Conservation (phyloP, 2,797 vertebrate species). For the Acanthopagrus latus region DNA sequence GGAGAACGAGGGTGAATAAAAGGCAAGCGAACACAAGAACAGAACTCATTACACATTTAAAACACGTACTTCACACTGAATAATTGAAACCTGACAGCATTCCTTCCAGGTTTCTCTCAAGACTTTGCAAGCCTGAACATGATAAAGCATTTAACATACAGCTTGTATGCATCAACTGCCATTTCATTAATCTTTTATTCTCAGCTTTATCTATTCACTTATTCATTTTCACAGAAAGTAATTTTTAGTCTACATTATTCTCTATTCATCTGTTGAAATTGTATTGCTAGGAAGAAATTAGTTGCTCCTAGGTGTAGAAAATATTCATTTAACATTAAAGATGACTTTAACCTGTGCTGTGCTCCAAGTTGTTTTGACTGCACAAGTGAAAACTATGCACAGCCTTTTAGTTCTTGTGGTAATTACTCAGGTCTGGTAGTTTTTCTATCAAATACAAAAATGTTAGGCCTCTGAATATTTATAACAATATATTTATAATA, state of each 20-base stretch:
- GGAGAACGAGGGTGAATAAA: constrained; percentile 2
- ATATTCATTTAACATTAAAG: not conserved
- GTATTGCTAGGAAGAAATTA: not conserved
- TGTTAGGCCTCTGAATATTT: too few species aligned
- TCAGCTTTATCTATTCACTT: constrained; percentile 1
- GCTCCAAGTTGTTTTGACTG: too few species aligned
- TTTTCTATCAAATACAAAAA: too few species aligned
- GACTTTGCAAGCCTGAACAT: constrained; percentile 32
- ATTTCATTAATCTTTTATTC: constrained; percentile 40
- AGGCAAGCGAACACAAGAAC: constrained; percentile 8
- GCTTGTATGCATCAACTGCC: constrained; percentile 25
- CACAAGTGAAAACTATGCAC: too few species aligned
- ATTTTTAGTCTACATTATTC: not conserved
- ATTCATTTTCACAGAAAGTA: constrained; percentile 11
- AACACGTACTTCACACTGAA: constrained; percentile 36
- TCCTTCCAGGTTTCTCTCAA: constrained; percentile 22
- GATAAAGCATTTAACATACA: constrained; percentile 48
- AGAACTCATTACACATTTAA: constrained; percentile 53
- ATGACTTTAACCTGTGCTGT: too few species aligned
- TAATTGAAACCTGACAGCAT: constrained; percentile 41
- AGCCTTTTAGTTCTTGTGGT: too few species aligned
- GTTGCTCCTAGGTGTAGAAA: not conserved
- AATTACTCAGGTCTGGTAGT: too few species aligned
- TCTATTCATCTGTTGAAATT: not conserved
- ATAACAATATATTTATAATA: too few species aligned